These are phyloP conservation scores for Stegodyphus dumicola DNA, from an alignment of 1,140 invertebrate genomes.

Conservation along the genomic window DNA sequence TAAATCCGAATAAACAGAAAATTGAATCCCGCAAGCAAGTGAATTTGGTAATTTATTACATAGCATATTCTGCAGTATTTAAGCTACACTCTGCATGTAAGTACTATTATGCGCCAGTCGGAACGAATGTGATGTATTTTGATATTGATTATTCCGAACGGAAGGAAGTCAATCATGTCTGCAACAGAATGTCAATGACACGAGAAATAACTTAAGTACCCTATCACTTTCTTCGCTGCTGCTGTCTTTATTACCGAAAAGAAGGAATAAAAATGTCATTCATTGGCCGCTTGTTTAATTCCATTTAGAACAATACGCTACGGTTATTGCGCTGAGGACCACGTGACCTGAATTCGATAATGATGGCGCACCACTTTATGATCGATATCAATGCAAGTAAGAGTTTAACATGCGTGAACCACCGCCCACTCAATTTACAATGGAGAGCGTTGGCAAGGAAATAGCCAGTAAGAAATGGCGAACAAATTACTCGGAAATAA, in stretches of 20 bases:
- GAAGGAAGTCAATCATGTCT: not conserved
- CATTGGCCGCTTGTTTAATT: too few species aligned
- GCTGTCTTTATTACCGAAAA: too few species aligned
- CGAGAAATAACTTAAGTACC: not conserved
- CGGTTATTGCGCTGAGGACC: slow-evolving; percentile 3
- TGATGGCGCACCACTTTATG: not conserved
- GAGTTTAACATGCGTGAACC: too few species aligned
- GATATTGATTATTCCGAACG: not conserved
- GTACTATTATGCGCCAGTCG: too few species aligned
- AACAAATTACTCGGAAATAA: not conserved
- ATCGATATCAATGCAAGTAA: slow-evolving; percentile 2
- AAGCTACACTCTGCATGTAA: too few species aligned
- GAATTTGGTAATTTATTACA: too few species aligned
- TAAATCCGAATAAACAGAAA: too few species aligned
- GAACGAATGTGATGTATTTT: too few species aligned
- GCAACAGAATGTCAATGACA: not conserved
- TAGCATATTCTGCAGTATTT: too few species aligned
- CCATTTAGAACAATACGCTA: not conserved
- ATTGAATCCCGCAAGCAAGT: too few species aligned
- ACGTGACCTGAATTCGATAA: slow-evolving; percentile 20
- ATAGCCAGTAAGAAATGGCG: not conserved
- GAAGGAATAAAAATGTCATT: too few species aligned
- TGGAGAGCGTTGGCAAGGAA: not conserved
- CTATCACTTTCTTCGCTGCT: not conserved
- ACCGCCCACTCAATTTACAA: not conserved